Conservation (phyloP, 2,888 invertebrate species). For the Leptothorax acervorum region DNA sequence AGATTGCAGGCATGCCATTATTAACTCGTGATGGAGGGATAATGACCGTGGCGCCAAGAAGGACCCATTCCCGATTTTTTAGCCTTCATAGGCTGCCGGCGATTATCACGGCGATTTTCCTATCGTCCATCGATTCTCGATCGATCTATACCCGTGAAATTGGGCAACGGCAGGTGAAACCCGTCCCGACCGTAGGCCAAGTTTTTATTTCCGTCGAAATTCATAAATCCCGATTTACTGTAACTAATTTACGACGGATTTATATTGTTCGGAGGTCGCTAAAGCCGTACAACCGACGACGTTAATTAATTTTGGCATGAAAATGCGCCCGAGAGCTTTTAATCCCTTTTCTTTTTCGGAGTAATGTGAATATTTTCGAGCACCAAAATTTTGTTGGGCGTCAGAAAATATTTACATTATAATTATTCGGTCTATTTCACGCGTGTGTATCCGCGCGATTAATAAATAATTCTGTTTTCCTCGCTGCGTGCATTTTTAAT, state of each 20-base stretch:
- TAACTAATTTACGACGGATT: constrained; percentile 42
- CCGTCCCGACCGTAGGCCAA: constrained; percentile 2
- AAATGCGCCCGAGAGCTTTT: constrained; percentile 4
- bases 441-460: constrained; percentile 22
- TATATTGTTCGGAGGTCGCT: constrained; percentile 30
- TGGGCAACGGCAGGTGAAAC: constrained; percentile 67
- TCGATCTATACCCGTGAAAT: constrained; percentile 58
- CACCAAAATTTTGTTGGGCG: neutral
- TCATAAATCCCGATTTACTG: constrained; percentile 45
- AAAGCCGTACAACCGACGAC: constrained; percentile 8
- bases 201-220: constrained; percentile 3
- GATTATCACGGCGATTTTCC: constrained; percentile 65
- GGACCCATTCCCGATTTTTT: constrained; percentile 62
- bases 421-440: constrained; percentile 18
- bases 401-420: constrained; percentile 25
- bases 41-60: constrained; percentile 73
- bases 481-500: constrained; percentile 32
- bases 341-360: neutral
- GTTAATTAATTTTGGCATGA: constrained; percentile 34
- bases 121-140: constrained; percentile 47
- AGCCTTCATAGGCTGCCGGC: constrained; percentile 46
- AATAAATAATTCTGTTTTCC: constrained; percentile 47
- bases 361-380: neutral
- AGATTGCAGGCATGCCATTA: constrained; percentile 68
- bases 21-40: constrained; percentile 70